A percentile compares a stretch with the other conserved stretches of the same genome.
Evolutionary conservation across 2,113 vertebrate genomes (phyloP).

Genomic region (Meles meles): DNA sequence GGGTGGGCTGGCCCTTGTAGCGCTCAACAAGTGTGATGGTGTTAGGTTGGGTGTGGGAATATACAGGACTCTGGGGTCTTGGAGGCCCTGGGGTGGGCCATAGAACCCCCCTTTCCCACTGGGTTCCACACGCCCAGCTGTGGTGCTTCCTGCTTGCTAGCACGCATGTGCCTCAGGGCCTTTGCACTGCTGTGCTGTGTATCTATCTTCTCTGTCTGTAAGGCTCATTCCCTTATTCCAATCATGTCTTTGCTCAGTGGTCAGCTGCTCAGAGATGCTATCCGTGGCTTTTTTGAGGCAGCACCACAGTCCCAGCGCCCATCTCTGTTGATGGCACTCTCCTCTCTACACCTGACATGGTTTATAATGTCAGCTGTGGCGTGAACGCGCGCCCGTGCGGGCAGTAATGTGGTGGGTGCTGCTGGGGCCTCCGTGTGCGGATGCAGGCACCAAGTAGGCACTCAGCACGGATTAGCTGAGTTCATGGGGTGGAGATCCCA

Average conservation of each 20-base stretch:
- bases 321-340: fast-evolving
- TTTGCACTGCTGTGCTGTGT: not conserved
- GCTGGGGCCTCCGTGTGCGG: not conserved
- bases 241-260: fast-evolving
- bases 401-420: fast-evolving
- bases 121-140: fast-evolving
- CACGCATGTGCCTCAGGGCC: not conserved
- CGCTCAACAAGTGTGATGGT: fast-evolving
- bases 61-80: not conserved
- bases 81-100: not conserved
- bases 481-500: fast-evolving
- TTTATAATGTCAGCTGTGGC: fast-evolving
- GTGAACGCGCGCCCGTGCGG: fast-evolving
- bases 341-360: fast-evolving
- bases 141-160: fast-evolving
- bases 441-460: fast-evolving
- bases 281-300: not conserved
- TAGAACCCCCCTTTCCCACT: not conserved
- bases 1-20: not conserved
- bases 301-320: fast-evolving
- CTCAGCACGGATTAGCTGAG: not conserved
- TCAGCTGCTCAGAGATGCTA: not conserved
- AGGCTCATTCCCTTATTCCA: not conserved
- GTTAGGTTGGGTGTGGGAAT: fast-evolving
- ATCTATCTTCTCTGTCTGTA: not conserved